phyloP scores from a whole-genome alignment of 2,797 vertebrate species.

The Delichon dasypus region DNA sequence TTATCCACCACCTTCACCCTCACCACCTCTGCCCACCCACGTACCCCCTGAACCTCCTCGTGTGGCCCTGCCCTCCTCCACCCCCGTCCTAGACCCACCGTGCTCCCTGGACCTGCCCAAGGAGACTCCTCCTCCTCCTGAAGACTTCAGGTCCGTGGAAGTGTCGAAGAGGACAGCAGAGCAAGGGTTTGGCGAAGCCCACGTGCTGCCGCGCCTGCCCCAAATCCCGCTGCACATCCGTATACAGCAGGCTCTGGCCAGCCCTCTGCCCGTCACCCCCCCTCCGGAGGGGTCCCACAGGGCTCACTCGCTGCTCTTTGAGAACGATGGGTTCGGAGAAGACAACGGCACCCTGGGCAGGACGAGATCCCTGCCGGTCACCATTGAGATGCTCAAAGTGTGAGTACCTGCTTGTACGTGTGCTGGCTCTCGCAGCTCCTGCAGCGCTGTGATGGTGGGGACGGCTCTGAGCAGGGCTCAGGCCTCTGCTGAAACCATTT shows the following conservation, averaged over 20 bases:
- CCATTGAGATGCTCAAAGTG: conserved; percentile 97
- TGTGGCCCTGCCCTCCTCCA: conserved; percentile 67
- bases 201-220: conserved; percentile 78
- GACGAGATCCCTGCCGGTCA: conserved; percentile 89
- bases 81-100: conserved; percentile 37
- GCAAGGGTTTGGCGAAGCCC: conserved; percentile 62
- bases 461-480: not conserved
- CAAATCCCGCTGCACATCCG: conserved; percentile 92
- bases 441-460: not conserved
- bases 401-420: conserved; percentile 72
- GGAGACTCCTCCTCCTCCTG: conserved; percentile 32
- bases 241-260: conserved; percentile 93
- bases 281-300: conserved; percentile 88
- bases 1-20: conserved; percentile 60
- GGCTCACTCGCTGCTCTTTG: conserved; percentile 91
- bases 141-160: conserved; percentile 56
- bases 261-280: conserved; percentile 84
- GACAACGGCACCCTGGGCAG: conserved; percentile 77
- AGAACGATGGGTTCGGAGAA: conserved; percentile 81
- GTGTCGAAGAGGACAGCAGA: conserved; percentile 25
- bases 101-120: conserved; percentile 42
- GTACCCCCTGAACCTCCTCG: conserved; percentile 82
- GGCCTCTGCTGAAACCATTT: not conserved
- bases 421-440: not conserved
- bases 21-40: conserved; percentile 83